Base-by-base conservation (phyloP, 2,113 vertebrate genomes). In the Lampris megalopsis region DNA sequence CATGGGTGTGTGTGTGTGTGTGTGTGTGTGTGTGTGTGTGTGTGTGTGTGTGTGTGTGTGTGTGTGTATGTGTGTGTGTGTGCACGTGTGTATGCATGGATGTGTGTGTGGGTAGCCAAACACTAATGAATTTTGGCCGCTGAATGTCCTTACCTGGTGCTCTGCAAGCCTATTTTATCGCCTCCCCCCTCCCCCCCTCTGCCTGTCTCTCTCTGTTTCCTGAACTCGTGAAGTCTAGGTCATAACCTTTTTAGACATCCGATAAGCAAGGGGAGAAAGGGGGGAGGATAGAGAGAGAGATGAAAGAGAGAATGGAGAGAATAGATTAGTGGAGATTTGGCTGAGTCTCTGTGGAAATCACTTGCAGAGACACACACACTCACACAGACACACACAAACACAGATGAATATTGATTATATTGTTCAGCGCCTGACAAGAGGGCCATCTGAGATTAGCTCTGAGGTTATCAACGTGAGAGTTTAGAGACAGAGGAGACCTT, bases 331-430 rank as follows among this genome's bases (percentile, higher is more conserved):
- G 36, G 42, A 77, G 71, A 59, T 65, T 66, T 66, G 41, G 43
- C 36, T 1, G 47, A 59, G 60, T 77, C 68, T 84, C 78, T 38
- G 36, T 72, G 57, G 67, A 79, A 80, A 70, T 72, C 63, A 56
- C 63, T 40, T 7, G 13, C 50, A 67, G 5, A 49, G 40, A 40
- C 64, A 73, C 63, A 62, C 47, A 58, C 57, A 42, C 53, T 67
- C 49, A 42, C 42, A 11, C 11, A 47, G 50, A 56, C 50, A 42
- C 63, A 65, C 73, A 74, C 48, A 58, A 60, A 37, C 63, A 56
- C 67, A 49, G 71, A 75, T 47, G 5, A 74, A 24, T 85, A 81
- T 85, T 69, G 82, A 86, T 83, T 86, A 78, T 65, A 73, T 75
- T 43, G 67, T 78, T 73, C 61, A 1, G 65, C 0, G 37, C 50